Conservation (phyloP, 1,140 invertebrate species). For the Meteorus sp. region DNA sequence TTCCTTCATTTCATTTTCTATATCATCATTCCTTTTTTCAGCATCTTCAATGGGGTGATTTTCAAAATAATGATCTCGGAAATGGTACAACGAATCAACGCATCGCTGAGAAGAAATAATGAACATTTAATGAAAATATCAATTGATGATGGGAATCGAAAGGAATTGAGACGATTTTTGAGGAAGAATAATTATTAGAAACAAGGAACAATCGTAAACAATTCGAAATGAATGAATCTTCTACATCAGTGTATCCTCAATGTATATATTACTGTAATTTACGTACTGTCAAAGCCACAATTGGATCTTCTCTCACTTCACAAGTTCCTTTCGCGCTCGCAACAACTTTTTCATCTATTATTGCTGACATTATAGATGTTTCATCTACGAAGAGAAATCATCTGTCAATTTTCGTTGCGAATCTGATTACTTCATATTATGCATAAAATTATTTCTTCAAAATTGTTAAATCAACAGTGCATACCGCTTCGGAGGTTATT, state of each 20-base stretch:
- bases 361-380: constrained; percentile 46
- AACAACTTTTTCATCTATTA: constrained; percentile 57
- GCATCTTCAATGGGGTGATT: constrained; percentile 71
- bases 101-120: constrained; percentile 60
- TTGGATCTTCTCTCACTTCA: constrained; percentile 54
- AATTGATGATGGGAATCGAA: too few relatives aligned
- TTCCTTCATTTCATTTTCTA: constrained; percentile 69
- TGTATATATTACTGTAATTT: constrained; percentile 4
- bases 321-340: constrained; percentile 51
- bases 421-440: too few relatives aligned
- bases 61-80: constrained; percentile 79
- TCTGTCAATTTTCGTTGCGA: too few relatives aligned
- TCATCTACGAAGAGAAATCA: constrained; percentile 15
- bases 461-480: too few relatives aligned
- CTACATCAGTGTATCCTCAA: constrained; percentile 11
- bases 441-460: too few relatives aligned
- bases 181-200: too few relatives aligned
- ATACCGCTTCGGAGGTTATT: too few relatives aligned
- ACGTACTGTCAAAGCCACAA: constrained; percentile 52
- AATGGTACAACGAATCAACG: constrained; percentile 70
- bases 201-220: too few relatives aligned
- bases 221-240: too few relatives aligned
- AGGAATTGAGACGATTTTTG: too few relatives aligned
- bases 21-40: constrained; percentile 65
- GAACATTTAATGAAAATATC: not conserved